Evolutionary conservation across 2,113 vertebrate genomes (phyloP).

Genomic region (Ifrita kowaldi): DNA sequence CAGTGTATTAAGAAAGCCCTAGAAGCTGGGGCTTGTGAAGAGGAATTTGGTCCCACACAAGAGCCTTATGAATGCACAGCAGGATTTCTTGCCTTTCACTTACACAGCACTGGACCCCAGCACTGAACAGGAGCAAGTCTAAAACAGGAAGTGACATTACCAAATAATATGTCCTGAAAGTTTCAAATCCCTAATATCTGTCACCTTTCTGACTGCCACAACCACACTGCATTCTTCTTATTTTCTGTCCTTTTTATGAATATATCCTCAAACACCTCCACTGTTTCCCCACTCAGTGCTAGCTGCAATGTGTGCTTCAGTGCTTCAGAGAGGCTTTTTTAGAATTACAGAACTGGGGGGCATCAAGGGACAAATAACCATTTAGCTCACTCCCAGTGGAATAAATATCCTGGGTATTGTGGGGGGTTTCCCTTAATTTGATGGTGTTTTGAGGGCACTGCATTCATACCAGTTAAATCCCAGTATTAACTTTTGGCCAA

Average conservation of each 20-base stretch:
- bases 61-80: neutral
- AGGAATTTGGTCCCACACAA: neutral
- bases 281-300: neutral
- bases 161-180: neutral
- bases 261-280: neutral
- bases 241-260: neutral
- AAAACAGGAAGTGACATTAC: neutral
- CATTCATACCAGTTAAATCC: neutral
- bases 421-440: neutral
- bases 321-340: neutral
- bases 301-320: neutral
- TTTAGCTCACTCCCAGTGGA: neutral
- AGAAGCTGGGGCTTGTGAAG: neutral
- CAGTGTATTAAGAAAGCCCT: neutral
- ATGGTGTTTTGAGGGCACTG: neutral
- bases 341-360: neutral
- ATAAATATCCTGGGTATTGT: neutral
- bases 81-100: neutral
- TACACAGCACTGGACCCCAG: neutral
- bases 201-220: neutral
- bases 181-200: neutral
- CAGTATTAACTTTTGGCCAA: neutral
- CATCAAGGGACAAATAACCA: neutral
- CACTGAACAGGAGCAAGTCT: neutral
- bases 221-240: neutral